Base-by-base conservation (phyloP, 2,797 vertebrate genomes). In the Acestrorhynchus altus region DNA sequence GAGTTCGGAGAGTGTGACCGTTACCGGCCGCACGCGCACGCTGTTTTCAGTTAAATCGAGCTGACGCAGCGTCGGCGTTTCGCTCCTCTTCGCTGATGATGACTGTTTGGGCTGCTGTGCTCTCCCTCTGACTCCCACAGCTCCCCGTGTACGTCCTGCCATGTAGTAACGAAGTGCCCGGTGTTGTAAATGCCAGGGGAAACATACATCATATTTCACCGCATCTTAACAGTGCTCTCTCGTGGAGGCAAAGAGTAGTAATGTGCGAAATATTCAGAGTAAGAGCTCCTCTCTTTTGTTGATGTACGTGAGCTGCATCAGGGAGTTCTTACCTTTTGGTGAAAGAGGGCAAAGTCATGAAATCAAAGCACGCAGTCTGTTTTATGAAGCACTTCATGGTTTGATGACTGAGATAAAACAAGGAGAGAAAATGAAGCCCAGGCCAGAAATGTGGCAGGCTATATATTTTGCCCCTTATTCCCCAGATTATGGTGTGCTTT, bases 161-260 rank as follows among this genome's bases (percentile, higher is more conserved):
- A n/a, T n/a, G n/a, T n/a, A n/a, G n/a, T n/a, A n/a, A n/a, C n/a
- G n/a, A n/a, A n/a, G 31, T 35, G 6, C 2, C 31, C 6, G 6
- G 31, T 35, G 31, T 35, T 6, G 31, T 6, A 35, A 54, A 47
- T 24, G 39, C 13, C 13, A 9, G 13, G 64, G n/a, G 3, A 24
- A 44, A 31, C 54, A 44, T 44, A 51, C 24, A 18, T n/a, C 31
- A 7, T 60, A 72, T 65, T 46, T 28, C 52, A 42, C 8, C 60
- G 66, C 42, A 69, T 52, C 31, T 16, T 75, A 51, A 78, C 60
- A 78, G 67, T 63, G 81, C 73, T 64, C 67, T 78, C 81, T 75
- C 67, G 81, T 79, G 81, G 40, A 63, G 65, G 20, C 28, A 42
- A 42, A 70, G 1, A 57, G 40, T 35, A 60, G 20, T 18, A 70